Evolutionary conservation across 2,113 vertebrate genomes (phyloP).

Genomic region (Echinops telfairi): DNA sequence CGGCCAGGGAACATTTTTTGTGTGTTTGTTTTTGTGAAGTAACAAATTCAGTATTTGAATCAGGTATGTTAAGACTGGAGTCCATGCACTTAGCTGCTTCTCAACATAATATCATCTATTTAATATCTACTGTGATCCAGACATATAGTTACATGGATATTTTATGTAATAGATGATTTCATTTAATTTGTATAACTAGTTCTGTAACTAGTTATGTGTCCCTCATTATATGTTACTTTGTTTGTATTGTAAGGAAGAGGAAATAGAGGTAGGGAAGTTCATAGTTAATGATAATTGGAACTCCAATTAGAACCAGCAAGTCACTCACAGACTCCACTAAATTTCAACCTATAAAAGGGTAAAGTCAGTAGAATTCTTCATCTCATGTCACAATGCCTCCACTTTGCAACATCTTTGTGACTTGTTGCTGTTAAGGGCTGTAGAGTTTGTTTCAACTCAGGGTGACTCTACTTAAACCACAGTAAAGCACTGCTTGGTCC

Average conservation of each 20-base stretch:
- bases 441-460: too few species aligned
- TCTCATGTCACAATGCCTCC: not conserved
- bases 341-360: not conserved
- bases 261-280: not conserved
- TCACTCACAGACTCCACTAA: not conserved
- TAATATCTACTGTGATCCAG: not conserved
- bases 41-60: slow-evolving; percentile 19
- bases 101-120: slow-evolving; percentile 44
- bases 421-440: not conserved
- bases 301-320: not conserved
- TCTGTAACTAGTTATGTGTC: too few species aligned
- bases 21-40: not conserved
- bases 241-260: not conserved
- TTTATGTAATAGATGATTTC: not conserved
- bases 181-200: not conserved
- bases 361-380: not conserved
- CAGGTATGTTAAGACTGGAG: slow-evolving; percentile 5
- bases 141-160: not conserved
- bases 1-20: not conserved
- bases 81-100: slow-evolving; percentile 2
- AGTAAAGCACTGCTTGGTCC: too few species aligned
- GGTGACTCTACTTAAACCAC: too few species aligned
- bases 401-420: not conserved
- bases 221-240: too few species aligned
- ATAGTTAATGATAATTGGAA: not conserved